phyloP scores from a whole-genome alignment of 2,888 invertebrate species.

The Conomelus anceps region DNA sequence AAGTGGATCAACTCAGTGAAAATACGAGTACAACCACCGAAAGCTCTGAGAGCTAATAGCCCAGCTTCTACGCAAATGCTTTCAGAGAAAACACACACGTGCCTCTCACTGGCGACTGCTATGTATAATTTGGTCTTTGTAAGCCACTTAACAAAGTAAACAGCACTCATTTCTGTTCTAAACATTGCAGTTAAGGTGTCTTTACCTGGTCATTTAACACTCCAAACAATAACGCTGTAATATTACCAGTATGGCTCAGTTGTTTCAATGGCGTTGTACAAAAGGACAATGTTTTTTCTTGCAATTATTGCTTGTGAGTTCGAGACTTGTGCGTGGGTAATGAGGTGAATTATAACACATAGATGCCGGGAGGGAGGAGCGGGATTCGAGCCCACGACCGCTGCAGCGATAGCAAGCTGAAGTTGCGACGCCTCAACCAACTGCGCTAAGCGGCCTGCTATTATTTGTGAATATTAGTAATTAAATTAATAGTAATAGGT shows the following conservation, averaged over 20 bases:
- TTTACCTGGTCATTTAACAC: neutral
- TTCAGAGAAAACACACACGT: neutral
- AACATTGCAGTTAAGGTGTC: neutral
- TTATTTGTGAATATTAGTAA: too few species aligned
- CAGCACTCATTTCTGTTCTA: neutral
- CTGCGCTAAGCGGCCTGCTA: too few species aligned
- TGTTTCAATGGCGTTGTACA: neutral
- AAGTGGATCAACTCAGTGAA: neutral
- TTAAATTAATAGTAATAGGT: too few species aligned
- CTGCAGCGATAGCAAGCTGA: too few species aligned
- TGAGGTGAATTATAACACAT: too few species aligned
- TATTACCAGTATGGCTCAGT: too few species aligned
- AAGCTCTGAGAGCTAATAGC: neutral
- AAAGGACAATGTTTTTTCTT: neutral
- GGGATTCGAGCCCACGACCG: too few species aligned
- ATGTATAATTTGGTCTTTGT: neutral
- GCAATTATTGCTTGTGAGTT: too few species aligned
- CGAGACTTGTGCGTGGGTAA: too few species aligned
- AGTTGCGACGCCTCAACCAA: too few species aligned
- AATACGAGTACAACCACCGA: neutral
- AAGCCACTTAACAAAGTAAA: neutral
- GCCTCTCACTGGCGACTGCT: neutral
- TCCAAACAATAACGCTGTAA: neutral
- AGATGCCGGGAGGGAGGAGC: too few species aligned
- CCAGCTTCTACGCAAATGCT: neutral